A percentile compares a stretch with the other conserved stretches of the same genome.
Evolutionary conservation across 2,113 vertebrate species (phyloP).

Genomic region (Panthera uncia): DNA sequence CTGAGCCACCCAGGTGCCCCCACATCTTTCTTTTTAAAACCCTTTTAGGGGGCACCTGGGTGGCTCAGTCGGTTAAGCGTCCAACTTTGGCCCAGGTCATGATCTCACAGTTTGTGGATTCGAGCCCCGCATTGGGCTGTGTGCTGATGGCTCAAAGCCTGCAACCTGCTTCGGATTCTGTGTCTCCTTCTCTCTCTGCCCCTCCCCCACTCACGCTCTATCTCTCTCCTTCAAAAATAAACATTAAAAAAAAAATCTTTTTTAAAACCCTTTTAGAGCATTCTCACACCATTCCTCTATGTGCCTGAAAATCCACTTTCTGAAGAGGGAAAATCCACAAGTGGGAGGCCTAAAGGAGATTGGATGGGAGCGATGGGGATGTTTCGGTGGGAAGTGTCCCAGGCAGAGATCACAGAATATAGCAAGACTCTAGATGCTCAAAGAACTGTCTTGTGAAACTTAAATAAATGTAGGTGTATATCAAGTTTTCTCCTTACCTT

Average conservation of each 20-base stretch:
- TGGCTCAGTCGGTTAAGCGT: background rate
- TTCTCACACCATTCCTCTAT: background rate
- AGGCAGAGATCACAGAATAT: background rate
- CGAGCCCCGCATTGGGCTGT: rapidly evolving
- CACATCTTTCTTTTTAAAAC: background rate
- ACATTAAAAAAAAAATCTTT: background rate
- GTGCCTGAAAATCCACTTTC: background rate
- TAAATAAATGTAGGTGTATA: background rate
- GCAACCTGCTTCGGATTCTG: too few species aligned
- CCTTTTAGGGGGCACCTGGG: too few species aligned
- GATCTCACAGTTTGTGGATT: background rate
- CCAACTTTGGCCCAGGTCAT: background rate
- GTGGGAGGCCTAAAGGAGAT: background rate
- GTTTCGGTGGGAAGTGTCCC: background rate
- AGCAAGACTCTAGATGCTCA: background rate
- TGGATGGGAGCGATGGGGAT: background rate
- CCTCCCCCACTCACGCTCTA: background rate
- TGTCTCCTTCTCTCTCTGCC: background rate
- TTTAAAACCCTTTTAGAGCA: background rate
- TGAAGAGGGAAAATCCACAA: background rate
- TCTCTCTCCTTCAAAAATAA: background rate
- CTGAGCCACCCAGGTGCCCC: too few species aligned
- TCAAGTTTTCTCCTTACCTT: background rate
- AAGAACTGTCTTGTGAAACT: background rate
- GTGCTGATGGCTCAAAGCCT: too few species aligned